A percentile compares a stretch with the other conserved stretches of the same genome.
phyloP scores from a whole-genome alignment of 1,140 invertebrate genomes.

The Ceratoteleas bidentatus region DNA sequence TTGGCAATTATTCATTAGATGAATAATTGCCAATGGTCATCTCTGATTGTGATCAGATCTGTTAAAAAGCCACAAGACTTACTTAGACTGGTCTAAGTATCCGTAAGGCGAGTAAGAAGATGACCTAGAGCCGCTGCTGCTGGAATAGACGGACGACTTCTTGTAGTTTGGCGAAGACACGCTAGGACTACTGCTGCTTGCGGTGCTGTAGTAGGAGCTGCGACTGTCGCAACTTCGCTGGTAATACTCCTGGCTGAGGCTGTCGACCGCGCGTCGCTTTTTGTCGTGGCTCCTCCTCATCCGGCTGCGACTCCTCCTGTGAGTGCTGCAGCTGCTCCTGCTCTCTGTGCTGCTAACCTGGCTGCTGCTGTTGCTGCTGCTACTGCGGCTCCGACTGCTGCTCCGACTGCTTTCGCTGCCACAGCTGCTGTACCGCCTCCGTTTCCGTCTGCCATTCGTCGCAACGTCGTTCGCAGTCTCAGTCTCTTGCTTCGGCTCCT shows the following conservation, averaged over 20 bases:
- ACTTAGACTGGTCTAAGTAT: constrained; percentile 22
- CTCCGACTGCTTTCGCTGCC: neutral
- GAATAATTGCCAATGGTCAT: too few relatives aligned
- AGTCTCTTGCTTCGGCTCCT: constrained; percentile 13
- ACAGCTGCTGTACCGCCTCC: neutral
- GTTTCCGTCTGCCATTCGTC: neutral
- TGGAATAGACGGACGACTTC: constrained; percentile 20
- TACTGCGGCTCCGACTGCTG: neutral
- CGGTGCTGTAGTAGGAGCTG: constrained; percentile 5
- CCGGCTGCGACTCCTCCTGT: constrained; percentile 11
- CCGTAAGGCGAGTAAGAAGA: constrained; percentile 24
- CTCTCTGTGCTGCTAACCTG: neutral
- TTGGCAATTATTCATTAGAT: too few relatives aligned
- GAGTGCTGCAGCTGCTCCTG: constrained; percentile 6
- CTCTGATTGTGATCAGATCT: too few relatives aligned
- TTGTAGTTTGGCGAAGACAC: constrained; percentile 7
- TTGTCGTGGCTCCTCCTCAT: neutral
- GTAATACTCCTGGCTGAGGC: constrained; percentile 4
- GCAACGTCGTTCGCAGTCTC: too few relatives aligned
- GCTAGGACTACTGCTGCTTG: constrained; percentile 1
- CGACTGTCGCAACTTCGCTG: constrained; percentile 15
- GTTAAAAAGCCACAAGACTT: too few relatives aligned
- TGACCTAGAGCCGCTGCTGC: constrained; percentile 22
- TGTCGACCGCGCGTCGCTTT: neutral
- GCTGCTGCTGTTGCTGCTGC: neutral